These are phyloP conservation scores for Lasius fuliginosus DNA, from an alignment of 2,888 invertebrate genomes.

Conservation along the genomic window DNA sequence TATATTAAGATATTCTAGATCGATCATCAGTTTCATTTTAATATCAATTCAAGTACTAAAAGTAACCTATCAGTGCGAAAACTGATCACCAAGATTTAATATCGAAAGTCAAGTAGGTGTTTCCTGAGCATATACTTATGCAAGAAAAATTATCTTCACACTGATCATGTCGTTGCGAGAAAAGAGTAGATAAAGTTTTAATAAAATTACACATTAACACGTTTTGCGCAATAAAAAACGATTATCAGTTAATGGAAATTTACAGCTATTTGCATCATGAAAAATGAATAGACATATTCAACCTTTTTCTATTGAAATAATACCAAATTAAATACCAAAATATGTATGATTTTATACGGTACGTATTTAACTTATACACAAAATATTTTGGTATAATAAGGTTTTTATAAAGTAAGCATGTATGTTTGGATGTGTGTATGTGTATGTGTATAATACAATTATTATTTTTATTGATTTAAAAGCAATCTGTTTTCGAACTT, in stretches of 20 bases:
- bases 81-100: background rate
- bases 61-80: background rate
- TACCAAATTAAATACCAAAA: background rate
- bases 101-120: conserved; percentile 5
- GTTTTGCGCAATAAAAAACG: background rate
- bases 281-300: background rate
- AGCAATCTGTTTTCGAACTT: background rate
- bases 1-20: background rate
- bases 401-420: background rate
- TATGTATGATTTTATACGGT: background rate
- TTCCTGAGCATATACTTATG: background rate
- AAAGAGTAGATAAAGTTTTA: conserved; percentile 5
- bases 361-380: background rate
- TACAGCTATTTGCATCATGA: background rate
- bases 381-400: background rate
- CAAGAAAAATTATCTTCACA: conserved; percentile 20
- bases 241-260: background rate
- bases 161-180: background rate
- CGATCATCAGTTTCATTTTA: background rate
- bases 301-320: background rate
- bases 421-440: background rate
- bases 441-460: background rate
- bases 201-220: background rate
- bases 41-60: background rate
- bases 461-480: background rate